A percentile compares a stretch with the other conserved stretches of the same genome.
Conservation (phyloP, 2,888 invertebrate genomes). For the Dendrolimus pini region DNA sequence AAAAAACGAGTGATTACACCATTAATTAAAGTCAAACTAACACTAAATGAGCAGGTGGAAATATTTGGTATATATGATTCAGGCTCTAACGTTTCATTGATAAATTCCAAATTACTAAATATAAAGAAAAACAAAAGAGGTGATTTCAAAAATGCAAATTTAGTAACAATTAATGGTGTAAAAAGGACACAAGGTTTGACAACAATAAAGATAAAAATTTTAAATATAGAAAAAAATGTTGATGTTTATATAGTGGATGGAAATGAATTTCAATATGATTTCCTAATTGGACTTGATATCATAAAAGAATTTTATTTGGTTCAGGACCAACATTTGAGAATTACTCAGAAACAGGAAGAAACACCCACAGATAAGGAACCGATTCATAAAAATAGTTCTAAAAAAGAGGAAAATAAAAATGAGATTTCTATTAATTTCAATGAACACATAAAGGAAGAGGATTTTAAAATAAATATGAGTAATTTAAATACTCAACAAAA, state of each 20-base stretch:
- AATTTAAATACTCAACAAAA: too few species aligned
- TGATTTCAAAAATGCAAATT: too few species aligned
- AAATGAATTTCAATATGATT: slow-evolving; percentile 8
- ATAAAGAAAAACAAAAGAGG: too few species aligned
- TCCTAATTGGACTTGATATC: slow-evolving; percentile 10
- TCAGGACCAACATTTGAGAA: slow-evolving; percentile 3
- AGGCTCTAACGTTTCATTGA: too few species aligned
- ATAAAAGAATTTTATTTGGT: slow-evolving; percentile 8
- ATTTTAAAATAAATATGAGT: too few species aligned
- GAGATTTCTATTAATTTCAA: slow-evolving; percentile 11
- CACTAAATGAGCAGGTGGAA: too few species aligned
- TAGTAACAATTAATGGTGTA: too few species aligned
- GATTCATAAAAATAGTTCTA: background rate
- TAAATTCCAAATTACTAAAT: too few species aligned
- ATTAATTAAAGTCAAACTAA: slow-evolving; percentile 19
- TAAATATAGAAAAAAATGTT: slow-evolving; percentile 12
- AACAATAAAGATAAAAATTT: slow-evolving; percentile 13
- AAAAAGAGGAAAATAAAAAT: background rate
- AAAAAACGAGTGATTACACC: too few species aligned
- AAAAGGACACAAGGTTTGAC: slow-evolving; percentile 13
- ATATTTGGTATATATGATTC: too few species aligned
- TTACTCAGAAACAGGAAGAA: slow-evolving; percentile 9
- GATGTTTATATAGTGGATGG: slow-evolving; percentile 14
- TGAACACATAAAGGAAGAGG: too few species aligned
- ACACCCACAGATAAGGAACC: too few species aligned